Evolutionary conservation across 2,113 vertebrate species (phyloP).

Genomic region (Pterocles orientalis): DNA sequence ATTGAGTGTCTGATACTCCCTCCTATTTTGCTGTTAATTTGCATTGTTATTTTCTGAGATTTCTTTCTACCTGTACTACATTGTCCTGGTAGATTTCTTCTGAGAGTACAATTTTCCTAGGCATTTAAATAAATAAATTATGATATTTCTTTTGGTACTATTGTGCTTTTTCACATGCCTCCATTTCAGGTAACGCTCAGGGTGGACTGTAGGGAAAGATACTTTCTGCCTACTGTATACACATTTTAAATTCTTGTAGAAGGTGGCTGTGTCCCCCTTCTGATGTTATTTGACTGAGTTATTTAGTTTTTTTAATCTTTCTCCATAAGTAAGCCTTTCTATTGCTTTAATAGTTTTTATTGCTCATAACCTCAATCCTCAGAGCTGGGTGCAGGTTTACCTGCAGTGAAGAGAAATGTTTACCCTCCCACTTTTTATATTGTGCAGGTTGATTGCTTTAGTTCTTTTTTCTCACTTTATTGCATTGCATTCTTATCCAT

Average conservation of each 20-base stretch:
- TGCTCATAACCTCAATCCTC: neutral
- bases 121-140: neutral
- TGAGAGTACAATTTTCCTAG: neutral
- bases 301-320: neutral
- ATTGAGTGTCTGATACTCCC: neutral
- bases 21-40: neutral
- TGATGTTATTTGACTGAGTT: neutral
- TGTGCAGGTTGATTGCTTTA: neutral
- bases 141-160: neutral
- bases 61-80: neutral
- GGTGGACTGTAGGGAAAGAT: neutral
- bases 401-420: neutral
- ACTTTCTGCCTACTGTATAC: neutral
- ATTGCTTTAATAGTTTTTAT: neutral
- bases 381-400: neutral
- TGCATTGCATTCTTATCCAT: neutral
- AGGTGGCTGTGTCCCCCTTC: rapidly evolving
- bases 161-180: neutral
- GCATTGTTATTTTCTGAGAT: neutral
- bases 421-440: neutral
- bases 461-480: neutral
- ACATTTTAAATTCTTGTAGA: neutral
- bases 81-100: neutral
- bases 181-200: neutral
- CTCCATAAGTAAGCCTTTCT: neutral